phyloP scores from a whole-genome alignment of 2,888 invertebrate genomes.

The Mythimna albipuncta region DNA sequence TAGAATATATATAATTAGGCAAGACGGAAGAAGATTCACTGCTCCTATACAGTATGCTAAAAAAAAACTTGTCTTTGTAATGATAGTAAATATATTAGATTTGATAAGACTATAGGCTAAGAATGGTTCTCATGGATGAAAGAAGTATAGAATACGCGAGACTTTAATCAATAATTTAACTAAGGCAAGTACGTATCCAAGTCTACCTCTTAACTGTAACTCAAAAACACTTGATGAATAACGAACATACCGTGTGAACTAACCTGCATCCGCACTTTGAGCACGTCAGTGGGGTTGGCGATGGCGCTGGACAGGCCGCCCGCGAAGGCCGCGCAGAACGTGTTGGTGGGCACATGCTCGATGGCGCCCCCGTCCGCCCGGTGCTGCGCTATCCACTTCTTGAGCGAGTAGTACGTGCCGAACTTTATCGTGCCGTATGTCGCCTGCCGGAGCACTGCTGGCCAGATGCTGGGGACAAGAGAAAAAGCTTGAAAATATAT shows the following conservation, averaged over 20 bases:
- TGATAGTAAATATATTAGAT: too few species aligned
- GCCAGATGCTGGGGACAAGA: slow-evolving; percentile 94
- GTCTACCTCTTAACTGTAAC: not conserved
- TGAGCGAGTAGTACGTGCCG: slow-evolving; percentile 98
- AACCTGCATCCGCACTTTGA: slow-evolving; percentile 98
- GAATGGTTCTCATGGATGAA: too few species aligned
- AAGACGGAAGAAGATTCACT: too few species aligned
- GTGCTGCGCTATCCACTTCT: slow-evolving; percentile 92
- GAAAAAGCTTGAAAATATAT: not conserved
- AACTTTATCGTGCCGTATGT: slow-evolving; percentile 99
- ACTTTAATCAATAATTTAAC: too few species aligned
- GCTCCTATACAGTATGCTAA: too few species aligned
- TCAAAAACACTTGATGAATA: not conserved
- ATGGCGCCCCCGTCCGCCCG: slow-evolving; percentile 86
- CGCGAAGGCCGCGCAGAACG: slow-evolving; percentile 95
- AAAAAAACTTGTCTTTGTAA: too few species aligned
- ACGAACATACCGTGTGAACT: slow-evolving; percentile 31
- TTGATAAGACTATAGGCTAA: too few species aligned
- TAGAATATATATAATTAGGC: too few species aligned
- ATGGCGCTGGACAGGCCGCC: slow-evolving; percentile 98
- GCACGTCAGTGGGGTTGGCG: slow-evolving; percentile 98
- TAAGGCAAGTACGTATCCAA: too few species aligned
- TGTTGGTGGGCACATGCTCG: slow-evolving; percentile 92
- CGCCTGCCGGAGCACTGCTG: slow-evolving; percentile 97
- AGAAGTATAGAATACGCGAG: too few species aligned